Base-by-base conservation (phyloP, 2,888 invertebrate species). In the Polymixis flavicincta region DNA sequence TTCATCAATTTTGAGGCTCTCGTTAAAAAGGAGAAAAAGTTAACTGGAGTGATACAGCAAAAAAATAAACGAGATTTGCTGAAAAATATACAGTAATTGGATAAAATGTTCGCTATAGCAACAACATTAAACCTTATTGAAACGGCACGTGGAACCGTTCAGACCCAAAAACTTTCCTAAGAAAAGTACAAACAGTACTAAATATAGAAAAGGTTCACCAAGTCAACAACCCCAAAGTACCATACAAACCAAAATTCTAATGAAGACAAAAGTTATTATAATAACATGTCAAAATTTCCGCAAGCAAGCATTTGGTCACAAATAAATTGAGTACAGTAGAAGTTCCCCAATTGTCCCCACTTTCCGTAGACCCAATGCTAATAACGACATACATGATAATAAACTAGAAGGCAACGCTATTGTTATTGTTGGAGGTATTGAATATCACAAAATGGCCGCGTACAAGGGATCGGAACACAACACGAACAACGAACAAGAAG, bases 381-480 rank as follows among this genome's bases (percentile, higher is more conserved):
- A 90, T 90, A 89, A 87, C 88, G 86, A 87, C 88, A 87, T 89
- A 90, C 88, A 89, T 82, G 89, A 90, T 90, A 92, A 90, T 91
- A 92, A 91, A 90, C 87, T 86, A 88, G 85, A 84, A 87, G 87
- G 85, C 88, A 86, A 76, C 84, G 80, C 85, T 83, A 88, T 87
- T 92, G 91, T 92, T 92, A 92, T 92, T 92, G 89, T 87, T 87
- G 74, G 76, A 83, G 76, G 90, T 92, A 93, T 93, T 91, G 91
- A 91, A 92, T 93, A 92, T 92, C 90, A 88, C 90, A 91, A 91
- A 92, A 91, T 88, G 89, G 88, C 87, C 66, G 82, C 78, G 76
- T 81, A 88, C 87, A 87, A 87, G 81, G 89, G 88, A 82, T 87
- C 83, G 85, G 86, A 91, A 92, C 89, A 89, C 88, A 92, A 92